These are phyloP conservation scores for Todiramphus chloris DNA, from an alignment of 2,113 vertebrate species.

Conservation along the genomic window DNA sequence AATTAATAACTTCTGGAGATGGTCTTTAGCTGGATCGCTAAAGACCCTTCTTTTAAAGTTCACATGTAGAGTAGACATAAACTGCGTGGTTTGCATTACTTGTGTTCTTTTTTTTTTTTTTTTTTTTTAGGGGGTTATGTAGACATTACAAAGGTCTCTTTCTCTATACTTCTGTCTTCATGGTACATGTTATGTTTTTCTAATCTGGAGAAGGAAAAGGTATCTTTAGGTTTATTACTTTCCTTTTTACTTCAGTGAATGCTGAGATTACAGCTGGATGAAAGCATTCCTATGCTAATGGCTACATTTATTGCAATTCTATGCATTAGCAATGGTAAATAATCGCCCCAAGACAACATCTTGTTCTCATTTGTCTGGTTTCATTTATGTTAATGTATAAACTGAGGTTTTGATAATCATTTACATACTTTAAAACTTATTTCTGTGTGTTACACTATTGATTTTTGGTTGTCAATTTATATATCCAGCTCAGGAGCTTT, in stretches of 20 bases:
- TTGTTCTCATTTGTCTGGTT: slow-evolving; percentile 25
- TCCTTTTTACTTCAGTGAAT: background rate
- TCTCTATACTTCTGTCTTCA: background rate
- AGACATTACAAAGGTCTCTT: background rate
- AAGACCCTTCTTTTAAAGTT: background rate
- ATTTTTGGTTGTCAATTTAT: background rate
- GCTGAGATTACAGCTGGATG: background rate
- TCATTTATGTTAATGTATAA: slow-evolving; percentile 8
- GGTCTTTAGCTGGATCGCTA: background rate
- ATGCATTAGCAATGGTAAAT: slow-evolving; percentile 10
- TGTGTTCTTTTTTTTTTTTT: background rate
- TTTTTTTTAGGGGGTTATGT: background rate
- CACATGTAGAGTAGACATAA: background rate
- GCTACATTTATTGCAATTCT: slow-evolving; percentile 9
- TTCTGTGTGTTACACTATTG: background rate
- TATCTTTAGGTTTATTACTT: background rate
- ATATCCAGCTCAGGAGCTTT: background rate
- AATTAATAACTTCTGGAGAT: background rate
- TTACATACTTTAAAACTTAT: background rate
- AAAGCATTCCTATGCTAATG: slow-evolving; percentile 34
- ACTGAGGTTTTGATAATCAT: background rate
- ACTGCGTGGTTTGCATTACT: background rate
- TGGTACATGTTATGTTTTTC: background rate
- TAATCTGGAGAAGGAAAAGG: background rate
- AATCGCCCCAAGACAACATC: background rate